Evolutionary conservation across 2,113 vertebrate species (phyloP), one percentile per base, ranked within the genome.

Genomic region (Steatornis caripensis): DNA sequence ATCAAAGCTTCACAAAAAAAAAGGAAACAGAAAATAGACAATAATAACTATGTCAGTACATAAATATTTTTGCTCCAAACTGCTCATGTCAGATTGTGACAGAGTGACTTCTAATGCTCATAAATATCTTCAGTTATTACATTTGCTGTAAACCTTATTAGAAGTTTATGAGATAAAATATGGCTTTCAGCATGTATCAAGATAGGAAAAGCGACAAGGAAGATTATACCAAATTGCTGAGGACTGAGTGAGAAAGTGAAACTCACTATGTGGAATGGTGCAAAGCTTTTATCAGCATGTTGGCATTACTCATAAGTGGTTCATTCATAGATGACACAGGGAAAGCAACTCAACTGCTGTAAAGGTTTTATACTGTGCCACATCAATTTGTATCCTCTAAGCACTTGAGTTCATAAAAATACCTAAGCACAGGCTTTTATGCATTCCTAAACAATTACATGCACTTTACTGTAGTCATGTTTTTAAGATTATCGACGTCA

Each of bases 211-310:
- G 34, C 1, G 18, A 76, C 34, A 53, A 46, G 57, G 12, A 71
- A 37, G 21, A 34, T 11, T 29, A 37, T 15, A 51, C 4, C 23
- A 49, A 72, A 51, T 8, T 39, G 6, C 46, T 65, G 70, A 76
- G 66, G 39, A 39, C 36, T 14, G 24, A 60, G n/a, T 27, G 36
- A 75, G 39, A 46, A 75, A 49, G 34, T 15, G 16, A 41, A 79
- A 16, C 22, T 32, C 1, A 0, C 3, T 39, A 19, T 27, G 12
- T 61, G 62, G 69, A 54, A 5, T 32, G n/a, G 17, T 2, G 3
- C 29, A 15, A 85, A 76, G 34, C 1, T 49, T 55, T 87, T 65
- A 76, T 65, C 61, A 91, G 13, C 54, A 36, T 0, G 1, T 72
- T 82, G 43, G n/a, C 24, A 22, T 53, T 45, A 43, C 62, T 61